These are phyloP conservation scores for Montipora cactus DNA, from an alignment of 64 coral and sea anemone species.

Conservation along the genomic window DNA sequence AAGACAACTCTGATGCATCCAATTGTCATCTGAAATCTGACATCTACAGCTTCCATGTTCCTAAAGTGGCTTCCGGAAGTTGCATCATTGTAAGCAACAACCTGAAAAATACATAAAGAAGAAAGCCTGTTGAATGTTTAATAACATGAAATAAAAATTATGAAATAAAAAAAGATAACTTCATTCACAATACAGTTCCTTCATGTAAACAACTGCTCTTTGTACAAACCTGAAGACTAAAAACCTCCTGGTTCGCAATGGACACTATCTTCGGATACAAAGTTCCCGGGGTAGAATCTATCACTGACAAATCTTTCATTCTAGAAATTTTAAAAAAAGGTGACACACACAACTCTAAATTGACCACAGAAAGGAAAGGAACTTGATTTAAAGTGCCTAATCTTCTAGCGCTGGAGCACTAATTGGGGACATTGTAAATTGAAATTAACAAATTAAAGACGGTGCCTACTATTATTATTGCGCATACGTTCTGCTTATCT, in stretches of 20 bases:
- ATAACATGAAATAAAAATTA: background rate
- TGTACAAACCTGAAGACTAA: constrained; percentile 81
- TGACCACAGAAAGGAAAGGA: too few species aligned
- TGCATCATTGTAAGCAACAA: constrained; percentile 83
- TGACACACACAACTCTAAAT: background rate
- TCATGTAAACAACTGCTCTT: background rate
- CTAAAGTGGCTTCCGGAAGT: constrained; percentile 73
- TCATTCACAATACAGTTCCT: background rate
- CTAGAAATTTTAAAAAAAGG: constrained; percentile 1
- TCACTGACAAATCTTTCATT: constrained; percentile 94
- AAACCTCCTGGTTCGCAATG: constrained; percentile 96
- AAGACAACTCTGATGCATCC: constrained; percentile 91
- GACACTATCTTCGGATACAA: constrained; percentile 95
- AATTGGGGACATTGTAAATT: too few species aligned
- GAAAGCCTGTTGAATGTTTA: background rate
- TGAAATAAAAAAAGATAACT: background rate
- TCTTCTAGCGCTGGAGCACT: too few species aligned
- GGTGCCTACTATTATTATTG: too few species aligned
- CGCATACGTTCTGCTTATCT: too few species aligned
- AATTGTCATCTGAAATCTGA: constrained; percentile 84
- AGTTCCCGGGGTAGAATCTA: constrained; percentile 73
- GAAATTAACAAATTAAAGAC: too few species aligned
- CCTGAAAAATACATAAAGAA: constrained; percentile 34
- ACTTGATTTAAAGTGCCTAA: too few species aligned
- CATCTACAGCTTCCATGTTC: constrained; percentile 89